These are phyloP conservation scores for Tragopan temminckii DNA, from an alignment of 2,797 vertebrate species.

Conservation along the genomic window DNA sequence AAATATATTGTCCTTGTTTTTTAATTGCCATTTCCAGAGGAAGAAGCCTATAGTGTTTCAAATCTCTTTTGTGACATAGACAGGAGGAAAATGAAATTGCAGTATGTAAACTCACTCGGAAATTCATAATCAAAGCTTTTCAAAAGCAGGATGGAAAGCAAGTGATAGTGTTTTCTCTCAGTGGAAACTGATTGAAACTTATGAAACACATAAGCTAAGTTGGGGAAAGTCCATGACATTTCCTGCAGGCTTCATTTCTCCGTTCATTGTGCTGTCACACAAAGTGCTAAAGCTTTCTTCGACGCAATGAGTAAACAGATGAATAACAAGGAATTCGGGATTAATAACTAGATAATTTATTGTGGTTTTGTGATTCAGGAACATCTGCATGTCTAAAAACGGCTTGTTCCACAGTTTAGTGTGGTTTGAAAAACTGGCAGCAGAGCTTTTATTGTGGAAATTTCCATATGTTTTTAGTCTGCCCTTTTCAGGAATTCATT, in stretches of 20 bases:
- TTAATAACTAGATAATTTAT: slow-evolving; percentile 2
- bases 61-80: not conserved
- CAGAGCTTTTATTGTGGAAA: slow-evolving; percentile 42
- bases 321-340: not conserved
- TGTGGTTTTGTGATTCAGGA: not conserved
- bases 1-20: not conserved
- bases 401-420: not conserved
- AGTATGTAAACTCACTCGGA: not conserved
- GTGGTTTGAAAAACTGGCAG: slow-evolving; percentile 3
- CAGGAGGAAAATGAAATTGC: not conserved
- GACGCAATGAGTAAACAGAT: not conserved
- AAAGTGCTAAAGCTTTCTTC: not conserved
- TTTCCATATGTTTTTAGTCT: slow-evolving; percentile 41
- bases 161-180: not conserved
- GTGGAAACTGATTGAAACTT: not conserved
- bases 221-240: not conserved
- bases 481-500: slow-evolving; percentile 66
- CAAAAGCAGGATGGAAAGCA: not conserved
- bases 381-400: slow-evolving; percentile 17
- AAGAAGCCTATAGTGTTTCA: not conserved
- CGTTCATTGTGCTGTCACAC: not conserved
- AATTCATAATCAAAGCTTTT: slow-evolving; percentile 22
- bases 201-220: not conserved
- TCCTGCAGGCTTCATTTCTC: not conserved
- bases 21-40: not conserved